phyloP scores from a whole-genome alignment of 1,140 invertebrate genomes.

The Diorhabda sublineata region DNA sequence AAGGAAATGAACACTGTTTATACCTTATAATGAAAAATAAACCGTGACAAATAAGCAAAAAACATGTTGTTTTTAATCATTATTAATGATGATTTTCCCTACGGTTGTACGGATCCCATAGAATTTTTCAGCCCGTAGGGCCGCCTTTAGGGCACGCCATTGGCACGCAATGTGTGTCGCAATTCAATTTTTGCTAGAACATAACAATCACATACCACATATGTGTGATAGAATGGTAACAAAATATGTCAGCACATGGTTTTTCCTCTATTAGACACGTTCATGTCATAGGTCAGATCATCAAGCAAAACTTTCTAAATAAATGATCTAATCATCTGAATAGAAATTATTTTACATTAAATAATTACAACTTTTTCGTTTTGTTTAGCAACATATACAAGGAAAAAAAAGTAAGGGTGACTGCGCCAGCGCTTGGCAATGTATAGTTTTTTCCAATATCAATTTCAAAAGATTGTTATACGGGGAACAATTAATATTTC shows the following conservation, averaged over 20 bases:
- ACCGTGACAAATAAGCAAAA: constrained; percentile 14
- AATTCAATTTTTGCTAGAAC: constrained; percentile 32
- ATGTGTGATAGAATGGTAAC: constrained; percentile 41
- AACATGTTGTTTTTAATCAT: constrained; percentile 17
- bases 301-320: too few species aligned
- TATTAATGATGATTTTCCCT: constrained; percentile 22
- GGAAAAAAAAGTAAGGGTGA: too few species aligned
- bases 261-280: too few species aligned
- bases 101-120: constrained; percentile 11
- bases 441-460: too few species aligned
- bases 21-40: not conserved
- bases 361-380: too few species aligned
- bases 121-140: constrained; percentile 7
- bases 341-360: too few species aligned
- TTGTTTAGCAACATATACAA: too few species aligned
- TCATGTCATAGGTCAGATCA: too few species aligned
- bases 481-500: too few species aligned
- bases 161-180: constrained; percentile 16
- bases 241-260: constrained; percentile 21
- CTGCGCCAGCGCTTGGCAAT: too few species aligned
- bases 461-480: too few species aligned
- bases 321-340: too few species aligned
- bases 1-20: not conserved
- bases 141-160: constrained; percentile 9
- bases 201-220: constrained; percentile 45